Evolutionary conservation across 1,140 invertebrate species (phyloP).

Genomic region (Drosophila lacteicornis): DNA sequence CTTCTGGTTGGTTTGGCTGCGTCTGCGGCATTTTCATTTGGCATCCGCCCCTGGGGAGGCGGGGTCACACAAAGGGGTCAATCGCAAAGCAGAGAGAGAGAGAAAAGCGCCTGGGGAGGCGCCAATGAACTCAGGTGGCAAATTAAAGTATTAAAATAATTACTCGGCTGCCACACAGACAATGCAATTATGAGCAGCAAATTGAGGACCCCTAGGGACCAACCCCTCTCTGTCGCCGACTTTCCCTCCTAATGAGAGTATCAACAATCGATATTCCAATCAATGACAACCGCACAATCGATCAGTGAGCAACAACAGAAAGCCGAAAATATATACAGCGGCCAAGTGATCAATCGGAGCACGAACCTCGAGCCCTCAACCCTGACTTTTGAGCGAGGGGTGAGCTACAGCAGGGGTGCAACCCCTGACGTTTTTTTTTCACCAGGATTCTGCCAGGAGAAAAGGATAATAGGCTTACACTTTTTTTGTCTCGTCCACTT

Average conservation of each 20-base stretch:
- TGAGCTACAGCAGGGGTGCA: constrained; percentile 64
- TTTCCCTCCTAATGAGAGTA: constrained; percentile 49
- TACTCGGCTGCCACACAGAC: constrained; percentile 59
- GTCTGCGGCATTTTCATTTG: constrained; percentile 67
- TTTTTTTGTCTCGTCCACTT: constrained; percentile 54
- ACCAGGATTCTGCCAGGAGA: constrained; percentile 28
- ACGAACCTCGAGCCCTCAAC: constrained; percentile 22
- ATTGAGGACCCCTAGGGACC: constrained; percentile 42
- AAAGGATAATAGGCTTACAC: constrained; percentile 80
- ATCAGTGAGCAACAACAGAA: constrained; percentile 48
- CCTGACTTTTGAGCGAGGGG: constrained; percentile 48
- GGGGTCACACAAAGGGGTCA: constrained; percentile 47
- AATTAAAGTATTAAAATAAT: constrained; percentile 80
- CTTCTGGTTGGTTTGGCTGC: constrained; percentile 54
- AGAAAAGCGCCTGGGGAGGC: constrained; percentile 24
- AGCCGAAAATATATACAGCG: constrained; percentile 16
- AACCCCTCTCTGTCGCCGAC: constrained; percentile 4
- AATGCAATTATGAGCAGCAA: constrained; percentile 76
- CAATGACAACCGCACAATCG: constrained; percentile 74
- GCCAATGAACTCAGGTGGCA: constrained; percentile 77
- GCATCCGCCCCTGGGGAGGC: constrained; percentile 44
- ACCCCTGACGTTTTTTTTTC: constrained; percentile 64
- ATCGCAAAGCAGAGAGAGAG: neutral
- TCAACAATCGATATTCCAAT: constrained; percentile 60
- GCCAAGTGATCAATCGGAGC: constrained; percentile 72